A percentile compares a stretch with the other conserved stretches of the same genome.
These are phyloP conservation scores for Sebastes iracundus DNA, from an alignment of 2,797 vertebrate genomes.

Conservation along the genomic window DNA sequence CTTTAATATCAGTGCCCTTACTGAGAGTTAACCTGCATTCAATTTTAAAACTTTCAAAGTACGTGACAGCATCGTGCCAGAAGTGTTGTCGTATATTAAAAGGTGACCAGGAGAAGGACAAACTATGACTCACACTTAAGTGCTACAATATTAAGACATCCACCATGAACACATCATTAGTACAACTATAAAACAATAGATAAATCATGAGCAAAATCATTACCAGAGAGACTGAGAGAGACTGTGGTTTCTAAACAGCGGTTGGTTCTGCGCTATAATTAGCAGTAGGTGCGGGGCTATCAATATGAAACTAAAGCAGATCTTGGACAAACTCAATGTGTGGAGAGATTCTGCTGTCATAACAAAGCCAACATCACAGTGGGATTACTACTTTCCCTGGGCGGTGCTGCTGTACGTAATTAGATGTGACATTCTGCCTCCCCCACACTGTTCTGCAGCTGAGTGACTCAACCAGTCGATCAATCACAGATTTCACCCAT, in stretches of 20 bases:
- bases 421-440: constrained; percentile 71
- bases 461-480: constrained; percentile 62
- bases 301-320: constrained; percentile 45
- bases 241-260: constrained; percentile 26
- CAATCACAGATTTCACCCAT: constrained; percentile 51
- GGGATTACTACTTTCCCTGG: constrained; percentile 59
- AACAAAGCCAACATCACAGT: constrained; percentile 66
- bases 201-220: constrained; percentile 10
- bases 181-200: background rate
- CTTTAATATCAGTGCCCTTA: background rate
- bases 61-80: background rate
- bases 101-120: background rate
- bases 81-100: background rate
- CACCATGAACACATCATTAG: constrained; percentile 1
- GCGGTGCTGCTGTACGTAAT: constrained; percentile 56
- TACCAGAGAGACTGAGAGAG: background rate
- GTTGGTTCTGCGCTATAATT: constrained; percentile 45
- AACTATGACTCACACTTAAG: background rate
- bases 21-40: background rate
- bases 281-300: constrained; percentile 27
- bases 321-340: constrained; percentile 52
- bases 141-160: constrained; percentile 2
- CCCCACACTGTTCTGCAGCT: constrained; percentile 42
- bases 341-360: constrained; percentile 62
- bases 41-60: background rate